Evolutionary conservation across 2,113 vertebrate species (phyloP), one percentile per base, ranked within the genome.

Genomic region (Ochotona princeps): DNA sequence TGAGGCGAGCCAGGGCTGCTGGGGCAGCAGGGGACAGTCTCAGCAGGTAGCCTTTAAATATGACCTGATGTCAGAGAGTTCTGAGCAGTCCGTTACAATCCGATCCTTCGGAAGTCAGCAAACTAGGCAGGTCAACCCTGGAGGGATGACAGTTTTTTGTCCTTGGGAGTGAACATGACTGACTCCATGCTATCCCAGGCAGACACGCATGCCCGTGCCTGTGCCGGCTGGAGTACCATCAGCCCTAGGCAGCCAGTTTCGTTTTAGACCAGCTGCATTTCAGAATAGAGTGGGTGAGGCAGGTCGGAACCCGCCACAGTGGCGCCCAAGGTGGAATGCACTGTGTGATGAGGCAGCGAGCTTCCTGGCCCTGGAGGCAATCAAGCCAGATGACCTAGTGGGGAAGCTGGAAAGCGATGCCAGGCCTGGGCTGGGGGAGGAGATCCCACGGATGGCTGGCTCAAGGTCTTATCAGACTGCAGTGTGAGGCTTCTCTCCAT

Each of bases 11-110:
- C 69, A 21, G 51, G 51, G 44, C 32, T 65, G 28, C 21, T 70
- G 69, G 51, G 30, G n/a, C 83, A 82, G 38, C 8, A 23, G 32
- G 47, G 67, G 61, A 72, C 8, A 9, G 69, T 83, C 89, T 73
- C 0, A 0, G 92, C 0, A 0, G 54, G 3, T 0, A 54, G 35
- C 18, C 79, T 89, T 78, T 85, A 97, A 92, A 96, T 94, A 94
- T 21, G 54, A 7, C 32, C 85, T 95, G 90, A 96, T 94, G 91
- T 94, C 96, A 96, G 91, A 61, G 88, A n/a, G n/a, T n/a, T n/a
- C n/a, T n/a, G n/a, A n/a, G n/a, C 73, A 63, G 17, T 25, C 21
- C 90, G 70, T 86, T 96, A 86, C 93, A 90, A 95, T 92, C 4
- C 14, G 90, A 85, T 90, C 60, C 89, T 94, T 96, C 95, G 67